Base-by-base conservation (phyloP, 2,113 vertebrate genomes). In the Pipa parva region DNA sequence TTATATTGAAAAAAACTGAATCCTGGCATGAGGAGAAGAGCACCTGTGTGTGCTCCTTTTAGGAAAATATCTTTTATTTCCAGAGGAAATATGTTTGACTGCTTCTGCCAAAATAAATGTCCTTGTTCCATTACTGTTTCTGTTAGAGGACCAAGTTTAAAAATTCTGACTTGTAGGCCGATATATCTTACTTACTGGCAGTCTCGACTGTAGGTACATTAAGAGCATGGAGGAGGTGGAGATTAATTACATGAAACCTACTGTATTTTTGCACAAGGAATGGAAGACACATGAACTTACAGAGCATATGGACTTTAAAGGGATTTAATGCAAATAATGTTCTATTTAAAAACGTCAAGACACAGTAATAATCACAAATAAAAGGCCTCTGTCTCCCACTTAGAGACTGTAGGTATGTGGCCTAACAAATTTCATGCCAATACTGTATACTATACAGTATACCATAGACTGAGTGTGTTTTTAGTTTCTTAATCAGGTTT, bases 81-180 rank as follows among this genome's bases (percentile, higher is more conserved):
- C 71, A 63, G 61, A 18, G 56, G 20, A 67, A 67, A 67, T 67
- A 59, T 21, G 29, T 9, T 3, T 33, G 7, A 37, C 52, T 55
- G 55, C 63, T 2, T 3, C 60, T 76, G 74, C 77, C 78, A 77
- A 77, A 45, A 63, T 60, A 77, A 80, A 77, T 71, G 56, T 54
- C 64, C 72, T 3, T 0, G 20, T 54, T 71, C 59, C 63, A 63
- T 63, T 67, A 67, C 58, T 50, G 55, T 59, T 49, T n/a, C 63
- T 49, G 48, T 21, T 7, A 60, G 64, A 60, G 46, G 27, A 63
- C 73, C 72, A 69, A 69, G 64, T 50, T 51, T 31, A 60, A 62
- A 50, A 72, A 49, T 48, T 17, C 72, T 39, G 71, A 51, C 72
- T 45, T 25, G 1, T 65, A 65, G 74, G 62, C 59, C 66, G 59